These are phyloP conservation scores for Psettodes erumei DNA, from an alignment of 2,113 vertebrate species.

Conservation along the genomic window DNA sequence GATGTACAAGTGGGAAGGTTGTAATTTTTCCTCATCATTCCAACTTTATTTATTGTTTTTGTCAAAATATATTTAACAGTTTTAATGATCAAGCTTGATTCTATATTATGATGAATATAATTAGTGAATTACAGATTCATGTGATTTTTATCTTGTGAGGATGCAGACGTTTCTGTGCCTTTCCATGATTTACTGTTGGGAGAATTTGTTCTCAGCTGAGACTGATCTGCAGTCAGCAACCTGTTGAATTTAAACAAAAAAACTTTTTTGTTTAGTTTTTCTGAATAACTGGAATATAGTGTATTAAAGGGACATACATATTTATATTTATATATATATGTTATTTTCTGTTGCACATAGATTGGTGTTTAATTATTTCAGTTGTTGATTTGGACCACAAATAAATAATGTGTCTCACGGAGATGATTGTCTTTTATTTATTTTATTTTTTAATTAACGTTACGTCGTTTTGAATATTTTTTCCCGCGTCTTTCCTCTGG, in stretches of 20 bases:
- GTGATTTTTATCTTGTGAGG: neutral
- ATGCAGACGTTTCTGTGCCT: neutral
- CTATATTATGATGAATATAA: constrained; percentile 9
- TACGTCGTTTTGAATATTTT: too few species aligned
- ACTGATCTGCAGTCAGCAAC: neutral
- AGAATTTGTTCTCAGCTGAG: neutral
- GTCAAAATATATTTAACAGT: constrained; percentile 14
- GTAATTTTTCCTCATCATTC: constrained; percentile 2
- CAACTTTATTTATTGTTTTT: constrained; percentile 42
- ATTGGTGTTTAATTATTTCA: neutral
- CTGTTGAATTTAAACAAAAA: neutral
- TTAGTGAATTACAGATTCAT: neutral
- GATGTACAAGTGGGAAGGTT: constrained; percentile 5
- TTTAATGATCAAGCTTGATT: neutral
- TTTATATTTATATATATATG: too few species aligned
- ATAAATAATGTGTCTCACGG: too few species aligned
- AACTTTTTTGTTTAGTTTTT: constrained; percentile 4
- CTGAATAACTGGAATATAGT: constrained; percentile 1
- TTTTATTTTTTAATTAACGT: too few species aligned
- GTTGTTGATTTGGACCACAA: constrained; percentile 1
- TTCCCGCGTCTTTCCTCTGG: too few species aligned
- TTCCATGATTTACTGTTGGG: constrained; percentile 6
- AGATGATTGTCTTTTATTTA: too few species aligned
- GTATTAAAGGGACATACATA: neutral
- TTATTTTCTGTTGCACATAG: neutral